Evolutionary conservation across 2,888 invertebrate genomes (phyloP), one percentile per base, ranked within the genome.

Genomic region (Microplitis deprimator): DNA sequence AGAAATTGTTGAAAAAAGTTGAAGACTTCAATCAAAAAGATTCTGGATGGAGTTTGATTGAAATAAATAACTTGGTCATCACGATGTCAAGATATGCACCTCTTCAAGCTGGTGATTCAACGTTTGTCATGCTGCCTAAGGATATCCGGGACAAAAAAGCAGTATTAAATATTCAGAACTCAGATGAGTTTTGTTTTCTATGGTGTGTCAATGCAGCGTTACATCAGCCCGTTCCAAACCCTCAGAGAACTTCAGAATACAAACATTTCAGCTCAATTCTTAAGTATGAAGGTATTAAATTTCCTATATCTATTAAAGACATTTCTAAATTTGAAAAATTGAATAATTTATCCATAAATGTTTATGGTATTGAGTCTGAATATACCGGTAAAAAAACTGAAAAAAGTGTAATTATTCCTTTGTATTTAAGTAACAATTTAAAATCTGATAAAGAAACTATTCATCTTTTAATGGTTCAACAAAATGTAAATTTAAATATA

Each of bases 1-100:
- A 78, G 10, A 73, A 71, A 39, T 50, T 82, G 29, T 77, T 81
- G 29, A 68, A 29, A 80, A 83, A 78, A 73, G 20, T 83, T 20
- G 82, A 81, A 77, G 81, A 83, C 39, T 83, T 81, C 60, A 67
- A 80, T 72, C 72, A 80, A 78, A 75, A 75, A 69, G 81, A n/a
- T n/a, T n/a, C n/a, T n/a, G n/a, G n/a, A n/a, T n/a, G n/a, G n/a
- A n/a, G n/a, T n/a, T n/a, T n/a, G n/a, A n/a, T n/a, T n/a, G n/a
- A n/a, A n/a, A n/a, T n/a, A n/a, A n/a, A n/a, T n/a, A n/a, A n/a
- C n/a, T n/a, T n/a, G n/a, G n/a, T n/a, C n/a, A n/a, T n/a, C n/a
- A n/a, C n/a, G n/a, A n/a, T n/a, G n/a, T n/a, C n/a, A n/a, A n/a
- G n/a, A n/a, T n/a, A n/a, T n/a, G n/a, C n/a, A n/a, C n/a, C n/a